These are phyloP conservation scores for Spisula subtruncata DNA, from an alignment of 2,888 invertebrate species.

Conservation along the genomic window DNA sequence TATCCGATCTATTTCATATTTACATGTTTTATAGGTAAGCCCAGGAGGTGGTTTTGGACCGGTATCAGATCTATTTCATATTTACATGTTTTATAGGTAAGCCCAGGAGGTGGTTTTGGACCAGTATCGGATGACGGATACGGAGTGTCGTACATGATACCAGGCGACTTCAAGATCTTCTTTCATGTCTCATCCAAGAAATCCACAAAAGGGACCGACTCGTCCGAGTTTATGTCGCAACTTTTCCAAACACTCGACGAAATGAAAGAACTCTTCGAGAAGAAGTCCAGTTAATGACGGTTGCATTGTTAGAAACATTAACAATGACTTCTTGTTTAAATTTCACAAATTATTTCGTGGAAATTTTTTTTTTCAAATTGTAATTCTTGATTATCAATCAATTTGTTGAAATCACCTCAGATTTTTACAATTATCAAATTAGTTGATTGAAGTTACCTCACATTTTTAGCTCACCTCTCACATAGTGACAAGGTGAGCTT, in stretches of 20 bases:
- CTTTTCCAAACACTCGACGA: constrained; percentile 87
- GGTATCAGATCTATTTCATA: no score
- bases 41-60: no score
- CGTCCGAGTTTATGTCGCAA: constrained; percentile 86
- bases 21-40: constrained; percentile 68
- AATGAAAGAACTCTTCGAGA: constrained; percentile 86
- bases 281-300: constrained; percentile 26
- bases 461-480: no score
- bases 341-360: no score
- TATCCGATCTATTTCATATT: no score
- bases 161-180: constrained; percentile 88
- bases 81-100: constrained; percentile 85
- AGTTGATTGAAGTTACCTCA: no score
- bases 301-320: background rate
- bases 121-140: constrained; percentile 89
- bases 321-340: no score
- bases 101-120: constrained; percentile 89
- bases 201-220: constrained; percentile 87
- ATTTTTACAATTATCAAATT: no score
- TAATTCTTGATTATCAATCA: no score
- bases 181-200: constrained; percentile 89
- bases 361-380: no score
- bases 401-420: no score
- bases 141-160: constrained; percentile 89
- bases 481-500: no score